phyloP scores from a whole-genome alignment of 2,888 invertebrate species.

The Girardia tigrina region DNA sequence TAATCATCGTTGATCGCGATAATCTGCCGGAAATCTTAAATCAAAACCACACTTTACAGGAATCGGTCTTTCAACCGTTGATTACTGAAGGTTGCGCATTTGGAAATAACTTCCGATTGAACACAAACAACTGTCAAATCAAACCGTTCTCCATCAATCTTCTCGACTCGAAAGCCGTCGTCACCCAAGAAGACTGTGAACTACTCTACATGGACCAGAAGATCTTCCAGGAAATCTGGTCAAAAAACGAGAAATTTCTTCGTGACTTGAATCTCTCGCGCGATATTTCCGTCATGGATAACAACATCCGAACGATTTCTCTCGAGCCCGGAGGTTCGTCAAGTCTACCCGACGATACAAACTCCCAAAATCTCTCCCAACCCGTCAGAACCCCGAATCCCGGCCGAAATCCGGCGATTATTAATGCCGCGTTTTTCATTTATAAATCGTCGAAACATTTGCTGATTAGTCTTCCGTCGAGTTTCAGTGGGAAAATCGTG shows the following conservation, averaged over 20 bases:
- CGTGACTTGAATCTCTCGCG: constrained; percentile 23
- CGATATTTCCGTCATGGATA: constrained; percentile 36
- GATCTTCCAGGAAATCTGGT: constrained; percentile 65
- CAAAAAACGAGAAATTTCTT: constrained; percentile 54
- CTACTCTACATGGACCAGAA: constrained; percentile 63
- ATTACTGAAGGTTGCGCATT: constrained; percentile 63
- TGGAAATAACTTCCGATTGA: constrained; percentile 58
- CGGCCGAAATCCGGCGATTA: background rate
- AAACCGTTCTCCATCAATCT: background rate
- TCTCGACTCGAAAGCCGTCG: constrained; percentile 56
- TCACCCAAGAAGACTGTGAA: constrained; percentile 63
- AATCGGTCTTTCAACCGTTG: constrained; percentile 54
- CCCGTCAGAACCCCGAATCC: constrained; percentile 31
- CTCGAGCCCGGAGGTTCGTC: background rate
- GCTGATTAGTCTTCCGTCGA: constrained; percentile 24
- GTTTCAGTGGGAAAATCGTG: background rate
- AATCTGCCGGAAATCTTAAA: background rate
- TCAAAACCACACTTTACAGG: background rate
- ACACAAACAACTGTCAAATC: background rate
- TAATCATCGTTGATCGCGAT: constrained; percentile 52
- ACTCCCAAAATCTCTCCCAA: background rate
- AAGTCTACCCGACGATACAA: constrained; percentile 3
- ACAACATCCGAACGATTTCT: constrained; percentile 49
- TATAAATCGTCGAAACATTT: background rate
- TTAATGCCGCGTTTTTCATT: background rate